Evolutionary conservation across 2,113 vertebrate genomes (phyloP).

Genomic region (Microcebus lehilahytsara): DNA sequence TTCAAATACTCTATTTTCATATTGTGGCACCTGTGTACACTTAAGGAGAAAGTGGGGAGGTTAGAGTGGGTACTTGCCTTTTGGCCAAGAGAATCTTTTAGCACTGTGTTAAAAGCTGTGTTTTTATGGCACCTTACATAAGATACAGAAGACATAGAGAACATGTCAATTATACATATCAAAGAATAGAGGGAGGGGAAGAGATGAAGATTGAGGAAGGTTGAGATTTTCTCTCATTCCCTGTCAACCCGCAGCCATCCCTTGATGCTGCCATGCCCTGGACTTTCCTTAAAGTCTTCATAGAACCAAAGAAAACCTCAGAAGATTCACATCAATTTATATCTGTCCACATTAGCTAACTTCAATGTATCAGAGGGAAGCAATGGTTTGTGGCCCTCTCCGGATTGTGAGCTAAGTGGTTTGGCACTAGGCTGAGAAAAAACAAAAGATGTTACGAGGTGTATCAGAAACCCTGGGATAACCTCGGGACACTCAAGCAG

Average conservation of each 20-base stretch:
- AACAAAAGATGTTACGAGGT: not conserved
- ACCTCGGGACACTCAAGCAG: not conserved
- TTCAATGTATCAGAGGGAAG: not conserved
- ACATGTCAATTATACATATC: not conserved
- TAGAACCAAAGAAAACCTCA: not conserved
- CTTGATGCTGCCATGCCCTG: not conserved
- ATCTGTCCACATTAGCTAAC: not conserved
- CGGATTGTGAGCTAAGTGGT: not conserved
- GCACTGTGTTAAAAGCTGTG: not conserved
- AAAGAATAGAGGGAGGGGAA: not conserved
- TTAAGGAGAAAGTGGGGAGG: not conserved
- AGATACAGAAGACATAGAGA: not conserved
- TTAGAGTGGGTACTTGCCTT: not conserved
- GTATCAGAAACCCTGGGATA: not conserved
- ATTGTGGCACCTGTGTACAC: not conserved
- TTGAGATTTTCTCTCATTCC: not conserved
- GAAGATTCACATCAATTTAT: not conserved
- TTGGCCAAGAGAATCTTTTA: not conserved
- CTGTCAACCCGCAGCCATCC: not conserved
- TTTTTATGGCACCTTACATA: not conserved
- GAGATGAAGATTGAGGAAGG: not conserved
- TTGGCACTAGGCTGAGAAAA: constrained; percentile 14
- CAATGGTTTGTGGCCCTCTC: not conserved
- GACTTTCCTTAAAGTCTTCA: not conserved
- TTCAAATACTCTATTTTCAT: constrained; percentile 1